A percentile compares a stretch with the other conserved stretches of the same genome.
phyloP scores from a whole-genome alignment of 2,113 vertebrate genomes.

The Zootoca vivipara region DNA sequence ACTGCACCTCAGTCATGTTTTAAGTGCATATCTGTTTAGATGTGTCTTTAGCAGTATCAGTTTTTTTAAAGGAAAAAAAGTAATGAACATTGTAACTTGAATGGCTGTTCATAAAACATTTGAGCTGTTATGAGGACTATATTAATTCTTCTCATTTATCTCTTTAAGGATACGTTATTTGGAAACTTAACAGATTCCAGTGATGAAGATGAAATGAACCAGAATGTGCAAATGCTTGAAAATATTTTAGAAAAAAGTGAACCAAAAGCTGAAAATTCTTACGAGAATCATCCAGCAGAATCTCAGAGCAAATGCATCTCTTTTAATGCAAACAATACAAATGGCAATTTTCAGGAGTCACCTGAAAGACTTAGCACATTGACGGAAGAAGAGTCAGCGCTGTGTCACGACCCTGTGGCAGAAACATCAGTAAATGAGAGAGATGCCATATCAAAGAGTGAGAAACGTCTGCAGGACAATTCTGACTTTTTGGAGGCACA shows the following conservation, averaged over 20 bases:
- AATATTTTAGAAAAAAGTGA: slow-evolving; percentile 39
- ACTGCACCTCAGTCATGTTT: neutral
- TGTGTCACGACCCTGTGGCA: neutral
- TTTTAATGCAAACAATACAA: neutral
- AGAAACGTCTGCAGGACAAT: neutral
- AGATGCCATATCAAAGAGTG: slow-evolving; percentile 3
- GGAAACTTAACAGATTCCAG: slow-evolving; percentile 73
- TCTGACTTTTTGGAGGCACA: neutral
- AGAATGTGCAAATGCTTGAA: slow-evolving; percentile 19
- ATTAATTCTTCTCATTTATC: slow-evolving; percentile 8
- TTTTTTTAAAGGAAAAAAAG: neutral
- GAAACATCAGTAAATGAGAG: slow-evolving; percentile 10
- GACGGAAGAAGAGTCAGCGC: neutral
- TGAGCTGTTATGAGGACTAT: neutral
- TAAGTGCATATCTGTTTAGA: neutral
- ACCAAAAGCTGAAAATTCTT: neutral
- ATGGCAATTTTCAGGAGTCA: neutral
- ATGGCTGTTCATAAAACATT: neutral
- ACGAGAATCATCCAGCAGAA: neutral
- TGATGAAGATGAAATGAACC: slow-evolving; percentile 58
- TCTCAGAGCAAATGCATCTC: neutral
- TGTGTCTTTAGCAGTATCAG: neutral
- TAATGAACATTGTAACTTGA: neutral
- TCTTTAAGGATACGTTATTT: slow-evolving; percentile 70
- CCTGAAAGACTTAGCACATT: neutral